Base-by-base conservation (phyloP, 2,113 vertebrate genomes). In the Leptosomus discolor region DNA sequence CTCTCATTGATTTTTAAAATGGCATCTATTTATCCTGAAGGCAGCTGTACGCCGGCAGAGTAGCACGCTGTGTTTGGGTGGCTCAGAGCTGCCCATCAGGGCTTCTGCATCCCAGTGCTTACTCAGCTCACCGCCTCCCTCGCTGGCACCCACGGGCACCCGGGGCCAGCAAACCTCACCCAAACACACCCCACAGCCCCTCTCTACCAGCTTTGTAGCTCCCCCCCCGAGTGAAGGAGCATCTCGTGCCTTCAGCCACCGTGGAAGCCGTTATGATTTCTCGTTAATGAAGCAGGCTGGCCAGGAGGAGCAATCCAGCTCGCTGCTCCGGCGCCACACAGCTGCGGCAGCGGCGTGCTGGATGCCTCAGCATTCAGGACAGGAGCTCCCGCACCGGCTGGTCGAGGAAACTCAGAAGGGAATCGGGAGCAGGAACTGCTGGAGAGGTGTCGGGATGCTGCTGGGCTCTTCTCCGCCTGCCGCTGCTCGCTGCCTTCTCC, bases 1-100 rank as follows among this genome's bases (percentile, higher is more conserved):
- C 30, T 88, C 34, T 23, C 57, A 85, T 50, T 58, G 93, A 94
- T 96, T 96, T 94, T 90, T 88, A 41, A 87, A 91, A 73, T 60
- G 36, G 5, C 73, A 68, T 39, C 45, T 64, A 71, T 90, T 95
- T 73, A 91, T 89, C 81, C 87, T 4, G 61, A 22, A 43, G 89
- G 74, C 81, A 82, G 91, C 75, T 1, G 10, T 0, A 5, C 0
- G 15, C 36, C 14, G 85, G 15, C 36, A 0, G n/a, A n/a, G 34
- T 17, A 7, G 10, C 4, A 0, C 1, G 0, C 36, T 8, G 73
- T 17, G 11, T 77, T 48, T 4, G 41, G 14, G 34, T 36, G 67
- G 51, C 57, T 29, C 29, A 8, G 12, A 46, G 39, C 68, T 48
- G 43, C 63, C 75, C 18, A 1, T 15, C 27, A 20, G 46, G 45